A percentile compares a stretch with the other conserved stretches of the same genome.
Evolutionary conservation across 1,140 invertebrate species (phyloP).

Genomic region (Anastrepha obliqua): DNA sequence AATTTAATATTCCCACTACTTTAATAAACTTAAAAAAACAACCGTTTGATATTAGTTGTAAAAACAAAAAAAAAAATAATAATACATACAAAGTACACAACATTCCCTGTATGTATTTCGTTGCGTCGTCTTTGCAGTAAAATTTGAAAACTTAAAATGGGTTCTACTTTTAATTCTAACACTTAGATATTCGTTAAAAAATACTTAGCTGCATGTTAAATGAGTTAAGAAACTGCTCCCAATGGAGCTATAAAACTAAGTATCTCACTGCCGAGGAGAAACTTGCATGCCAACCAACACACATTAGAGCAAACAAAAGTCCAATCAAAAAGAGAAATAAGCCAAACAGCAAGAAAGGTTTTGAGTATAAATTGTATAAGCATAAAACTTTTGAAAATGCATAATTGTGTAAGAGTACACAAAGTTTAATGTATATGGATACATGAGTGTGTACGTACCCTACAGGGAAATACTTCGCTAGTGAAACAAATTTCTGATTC

Average conservation of each 20-base stretch:
- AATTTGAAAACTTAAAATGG: background rate
- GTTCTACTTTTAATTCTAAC: conserved; percentile 2
- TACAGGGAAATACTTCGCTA: no score
- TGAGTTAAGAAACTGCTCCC: conserved; percentile 38
- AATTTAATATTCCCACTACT: no score
- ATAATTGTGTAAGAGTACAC: background rate
- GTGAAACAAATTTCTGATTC: no score
- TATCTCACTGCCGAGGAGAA: background rate
- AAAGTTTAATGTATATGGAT: background rate
- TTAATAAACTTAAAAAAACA: no score
- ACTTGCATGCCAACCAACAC: background rate
- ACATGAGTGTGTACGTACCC: background rate
- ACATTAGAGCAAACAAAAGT: background rate
- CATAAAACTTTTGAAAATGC: conserved; percentile 13
- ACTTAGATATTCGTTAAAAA: background rate
- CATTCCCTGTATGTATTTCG: no score
- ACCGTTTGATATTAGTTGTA: no score
- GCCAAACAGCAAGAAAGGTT: background rate
- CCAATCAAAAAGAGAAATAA: background rate
- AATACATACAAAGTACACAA: no score
- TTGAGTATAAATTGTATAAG: background rate
- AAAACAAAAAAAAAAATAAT: no score
- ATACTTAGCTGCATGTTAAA: conserved; percentile 27
- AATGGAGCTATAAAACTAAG: conserved; percentile 9
- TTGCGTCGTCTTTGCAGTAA: no score